A percentile compares a stretch with the other conserved stretches of the same genome.
phyloP scores from a whole-genome alignment of 2,888 invertebrate species.

The Erebia palarica region DNA sequence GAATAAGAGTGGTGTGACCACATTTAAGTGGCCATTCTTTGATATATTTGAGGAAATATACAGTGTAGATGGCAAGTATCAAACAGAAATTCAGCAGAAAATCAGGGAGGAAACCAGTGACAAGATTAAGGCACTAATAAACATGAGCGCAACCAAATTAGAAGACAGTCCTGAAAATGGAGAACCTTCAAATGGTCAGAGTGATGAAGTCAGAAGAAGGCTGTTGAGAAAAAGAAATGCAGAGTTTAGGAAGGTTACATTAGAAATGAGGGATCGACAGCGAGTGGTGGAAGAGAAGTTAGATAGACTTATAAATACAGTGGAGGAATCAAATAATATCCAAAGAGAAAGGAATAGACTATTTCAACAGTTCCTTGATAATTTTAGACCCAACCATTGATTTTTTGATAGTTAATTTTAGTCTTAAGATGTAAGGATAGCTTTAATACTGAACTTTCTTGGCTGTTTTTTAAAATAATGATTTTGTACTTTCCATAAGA shows the following conservation, averaged over 20 bases:
- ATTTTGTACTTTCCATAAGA: neutral
- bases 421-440: neutral
- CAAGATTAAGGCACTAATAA: slow-evolving; percentile 63
- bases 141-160: slow-evolving; percentile 56
- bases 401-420: neutral
- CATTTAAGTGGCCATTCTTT: slow-evolving; percentile 76
- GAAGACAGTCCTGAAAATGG: slow-evolving; percentile 53
- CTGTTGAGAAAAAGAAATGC: slow-evolving; percentile 59
- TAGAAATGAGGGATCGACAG: slow-evolving; percentile 73
- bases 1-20: slow-evolving; percentile 55
- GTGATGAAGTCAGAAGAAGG: slow-evolving; percentile 60
- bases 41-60: slow-evolving; percentile 72
- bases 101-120: slow-evolving; percentile 63
- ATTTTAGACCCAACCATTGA: slow-evolving; percentile 52
- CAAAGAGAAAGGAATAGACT: slow-evolving; percentile 71
- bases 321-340: slow-evolving; percentile 75
- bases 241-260: slow-evolving; percentile 67
- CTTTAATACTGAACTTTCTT: slow-evolving; percentile 3
- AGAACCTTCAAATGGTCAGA: slow-evolving; percentile 54
- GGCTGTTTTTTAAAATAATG: neutral
- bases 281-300: slow-evolving; percentile 70
- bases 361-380: slow-evolving; percentile 70
- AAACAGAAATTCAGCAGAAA: slow-evolving; percentile 68
- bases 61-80: slow-evolving; percentile 67
- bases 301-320: slow-evolving; percentile 73